Evolutionary conservation across 2,888 invertebrate species (phyloP), one percentile per base, ranked within the genome.

Genomic region (Eupeodes latifasciatus): DNA sequence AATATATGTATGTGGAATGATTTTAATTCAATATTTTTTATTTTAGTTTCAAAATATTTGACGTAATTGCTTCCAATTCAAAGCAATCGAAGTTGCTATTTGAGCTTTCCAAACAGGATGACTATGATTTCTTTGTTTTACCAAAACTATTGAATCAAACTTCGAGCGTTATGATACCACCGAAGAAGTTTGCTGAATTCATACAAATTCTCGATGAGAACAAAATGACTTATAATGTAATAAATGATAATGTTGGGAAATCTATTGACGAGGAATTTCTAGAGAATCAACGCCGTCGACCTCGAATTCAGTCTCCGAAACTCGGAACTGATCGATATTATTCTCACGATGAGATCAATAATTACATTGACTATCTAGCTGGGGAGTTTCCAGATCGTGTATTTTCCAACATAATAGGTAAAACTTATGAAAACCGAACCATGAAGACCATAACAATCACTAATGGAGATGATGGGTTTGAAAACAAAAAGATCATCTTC

Each of bases 391-490:
- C 95, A 0, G 89, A 93, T 9, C 91, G 95, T 6, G 95, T 95
- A 0, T 94, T 93, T 0, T 90, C 96, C 2, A 94, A 95, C 62
- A 94, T 93, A 10, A 94, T 96, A 57, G 96, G 96, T 0, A 92
- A 92, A 67, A 95, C 96, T 7, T 95, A 92, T 87, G 95, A 96
- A 91, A 94, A 94, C 0, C 94, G 96, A 0, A 91, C 93, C 1
- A 92, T 96, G 67, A 95, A 95, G 82, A 95, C 95, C 61, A 93
- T 96, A 10, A 96, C 95, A 92, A 95, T 96, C 77, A 96, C 94
- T 92, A 85, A 93, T 85, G 93, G 93, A 4, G 92, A 92, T 86
- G 94, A 6, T 40, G 6, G 40, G 40, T 27, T 27, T 3, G 92
- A 94, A 53, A 94, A 94, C 91, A 93, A 91, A 94, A 95, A 92